phyloP scores from a whole-genome alignment of 1,140 invertebrate genomes.

The Chymomyza costata region DNA sequence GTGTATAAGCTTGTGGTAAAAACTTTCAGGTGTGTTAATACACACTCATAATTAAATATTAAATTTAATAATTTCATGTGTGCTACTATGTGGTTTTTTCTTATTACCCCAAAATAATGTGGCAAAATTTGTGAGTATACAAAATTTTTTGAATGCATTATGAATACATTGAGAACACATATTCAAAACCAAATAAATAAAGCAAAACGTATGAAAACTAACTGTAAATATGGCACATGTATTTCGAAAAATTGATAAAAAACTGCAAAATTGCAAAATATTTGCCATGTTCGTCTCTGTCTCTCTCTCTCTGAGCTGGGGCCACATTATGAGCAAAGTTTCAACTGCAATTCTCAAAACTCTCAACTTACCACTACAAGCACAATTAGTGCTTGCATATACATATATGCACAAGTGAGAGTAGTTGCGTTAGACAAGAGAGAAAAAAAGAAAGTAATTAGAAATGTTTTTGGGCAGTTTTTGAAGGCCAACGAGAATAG shows the following conservation, averaged over 20 bases:
- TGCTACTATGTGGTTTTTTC: slow-evolving; percentile 45
- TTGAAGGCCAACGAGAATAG: slow-evolving; percentile 38
- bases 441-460: not conserved
- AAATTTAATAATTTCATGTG: slow-evolving; percentile 62
- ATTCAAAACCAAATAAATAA: no score
- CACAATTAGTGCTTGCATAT: no score
- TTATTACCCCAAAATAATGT: slow-evolving; percentile 30
- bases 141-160: no score
- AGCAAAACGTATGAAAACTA: no score
- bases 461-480: slow-evolving; percentile 12
- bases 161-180: not conserved
- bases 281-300: no score
- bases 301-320: no score
- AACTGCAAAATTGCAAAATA: no score
- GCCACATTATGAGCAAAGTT: slow-evolving; percentile 42
- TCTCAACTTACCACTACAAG: no score
- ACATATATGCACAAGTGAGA: no score
- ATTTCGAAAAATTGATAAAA: no score
- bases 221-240: no score
- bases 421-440: no score
- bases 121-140: slow-evolving; percentile 29
- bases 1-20: slow-evolving; percentile 50
- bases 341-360: slow-evolving; percentile 16
- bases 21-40: slow-evolving; percentile 65
- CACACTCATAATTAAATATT: slow-evolving; percentile 69